Evolutionary conservation across 2,888 invertebrate genomes (phyloP).

Genomic region (Scaptomyza reducta): DNA sequence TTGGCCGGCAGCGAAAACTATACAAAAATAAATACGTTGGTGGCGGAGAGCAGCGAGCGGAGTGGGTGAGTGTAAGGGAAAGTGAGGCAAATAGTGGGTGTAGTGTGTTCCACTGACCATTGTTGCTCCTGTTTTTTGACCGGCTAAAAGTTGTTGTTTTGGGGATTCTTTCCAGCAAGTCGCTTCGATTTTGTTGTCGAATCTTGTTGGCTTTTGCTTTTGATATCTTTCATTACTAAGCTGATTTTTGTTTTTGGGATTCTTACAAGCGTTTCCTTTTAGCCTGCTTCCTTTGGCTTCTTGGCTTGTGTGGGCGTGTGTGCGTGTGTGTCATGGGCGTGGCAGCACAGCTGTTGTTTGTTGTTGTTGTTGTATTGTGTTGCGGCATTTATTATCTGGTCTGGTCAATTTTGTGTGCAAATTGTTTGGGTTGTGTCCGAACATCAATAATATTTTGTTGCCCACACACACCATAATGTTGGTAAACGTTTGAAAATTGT

Average conservation of each 20-base stretch:
- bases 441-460: conserved; percentile 71
- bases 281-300: conserved; percentile 7
- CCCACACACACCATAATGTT: conserved; percentile 21
- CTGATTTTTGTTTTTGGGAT: conserved; percentile 59
- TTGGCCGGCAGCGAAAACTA: conserved; percentile 67
- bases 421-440: conserved; percentile 71
- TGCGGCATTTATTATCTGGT: conserved; percentile 42
- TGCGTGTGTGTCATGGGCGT: conserved; percentile 49
- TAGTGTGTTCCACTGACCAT: conserved; percentile 30
- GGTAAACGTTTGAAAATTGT: conserved; percentile 48
- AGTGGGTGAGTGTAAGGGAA: background rate
- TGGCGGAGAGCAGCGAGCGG: background rate
- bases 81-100: conserved; percentile 13
- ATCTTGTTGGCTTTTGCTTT: conserved; percentile 62
- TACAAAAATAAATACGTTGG: conserved; percentile 14
- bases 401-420: conserved; percentile 68
- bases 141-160: conserved; percentile 61
- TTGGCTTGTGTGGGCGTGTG: conserved; percentile 26
- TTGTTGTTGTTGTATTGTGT: conserved; percentile 16
- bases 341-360: conserved; percentile 51
- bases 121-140: conserved; percentile 61
- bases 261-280: conserved; percentile 33
- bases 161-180: conserved; percentile 40
- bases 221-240: conserved; percentile 59
- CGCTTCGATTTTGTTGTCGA: conserved; percentile 49